phyloP scores from a whole-genome alignment of 2,113 vertebrate species.

The Microtus ochrogaster region DNA sequence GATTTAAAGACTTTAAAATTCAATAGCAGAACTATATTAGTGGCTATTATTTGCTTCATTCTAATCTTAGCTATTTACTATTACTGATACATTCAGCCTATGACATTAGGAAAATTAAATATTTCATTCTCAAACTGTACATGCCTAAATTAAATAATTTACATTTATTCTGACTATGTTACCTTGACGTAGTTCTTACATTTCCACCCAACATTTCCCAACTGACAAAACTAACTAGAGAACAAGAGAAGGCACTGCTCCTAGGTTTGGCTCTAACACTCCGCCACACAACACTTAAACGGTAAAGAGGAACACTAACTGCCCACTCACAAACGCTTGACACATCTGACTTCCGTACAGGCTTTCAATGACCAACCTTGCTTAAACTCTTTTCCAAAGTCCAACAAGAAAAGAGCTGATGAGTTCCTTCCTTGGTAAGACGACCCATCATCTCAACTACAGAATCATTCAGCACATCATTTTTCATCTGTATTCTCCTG shows the following conservation, averaged over 20 bases:
- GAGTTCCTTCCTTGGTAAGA: background rate
- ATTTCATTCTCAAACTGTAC: slow-evolving; percentile 48
- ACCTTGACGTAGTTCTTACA: background rate
- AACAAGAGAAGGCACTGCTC: background rate
- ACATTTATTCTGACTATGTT: background rate
- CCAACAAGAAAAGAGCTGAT: background rate
- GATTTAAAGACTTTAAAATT: background rate
- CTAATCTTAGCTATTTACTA: background rate
- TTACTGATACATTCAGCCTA: background rate
- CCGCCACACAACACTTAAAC: background rate
- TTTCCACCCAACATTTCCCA: background rate
- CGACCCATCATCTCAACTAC: background rate
- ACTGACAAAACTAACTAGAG: background rate
- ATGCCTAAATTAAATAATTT: slow-evolving; percentile 24
- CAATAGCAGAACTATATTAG: background rate
- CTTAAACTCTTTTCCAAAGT: background rate
- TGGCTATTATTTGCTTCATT: background rate
- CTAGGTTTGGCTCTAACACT: background rate
- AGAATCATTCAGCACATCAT: background rate
- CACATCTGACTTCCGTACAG: background rate
- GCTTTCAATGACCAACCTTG: background rate
- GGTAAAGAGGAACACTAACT: background rate
- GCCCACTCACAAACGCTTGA: background rate
- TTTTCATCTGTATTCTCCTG: background rate
- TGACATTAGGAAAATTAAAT: slow-evolving; percentile 16